Evolutionary conservation across 2,113 vertebrate species (phyloP).

Genomic region (Bujurquina vittata): DNA sequence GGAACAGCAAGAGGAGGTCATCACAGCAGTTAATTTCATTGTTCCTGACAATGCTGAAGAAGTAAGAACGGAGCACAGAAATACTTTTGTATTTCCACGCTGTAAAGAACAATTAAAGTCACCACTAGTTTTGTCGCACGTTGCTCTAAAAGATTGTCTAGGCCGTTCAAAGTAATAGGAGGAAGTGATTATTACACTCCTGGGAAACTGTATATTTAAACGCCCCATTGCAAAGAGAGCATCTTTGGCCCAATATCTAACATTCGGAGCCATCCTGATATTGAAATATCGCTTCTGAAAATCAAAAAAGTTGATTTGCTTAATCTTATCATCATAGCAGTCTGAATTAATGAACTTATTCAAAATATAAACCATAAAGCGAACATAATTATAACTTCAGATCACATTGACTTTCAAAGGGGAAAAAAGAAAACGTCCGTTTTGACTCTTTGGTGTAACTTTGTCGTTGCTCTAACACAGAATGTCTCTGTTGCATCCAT

Average conservation of each 20-base stretch:
- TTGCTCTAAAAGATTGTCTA: neutral
- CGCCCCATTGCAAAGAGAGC: neutral
- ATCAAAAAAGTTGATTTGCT: slow-evolving; percentile 24
- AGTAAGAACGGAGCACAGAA: neutral
- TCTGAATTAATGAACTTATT: slow-evolving; percentile 8
- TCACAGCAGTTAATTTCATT: slow-evolving; percentile 32
- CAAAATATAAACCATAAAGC: slow-evolving; percentile 11
- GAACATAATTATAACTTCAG: slow-evolving; percentile 17
- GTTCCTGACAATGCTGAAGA: neutral
- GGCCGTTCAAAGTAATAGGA: neutral
- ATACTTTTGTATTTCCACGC: neutral
- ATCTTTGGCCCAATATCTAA: slow-evolving; percentile 10
- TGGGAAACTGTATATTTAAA: neutral
- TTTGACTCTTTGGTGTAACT: neutral
- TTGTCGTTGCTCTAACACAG: neutral
- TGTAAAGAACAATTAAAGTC: neutral
- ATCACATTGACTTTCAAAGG: slow-evolving; percentile 29
- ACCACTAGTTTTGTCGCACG: neutral
- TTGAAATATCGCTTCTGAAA: slow-evolving; percentile 13
- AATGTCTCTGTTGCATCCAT: neutral
- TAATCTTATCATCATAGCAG: slow-evolving; percentile 47
- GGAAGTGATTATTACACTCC: neutral
- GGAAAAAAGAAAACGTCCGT: neutral
- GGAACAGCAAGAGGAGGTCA: slow-evolving; percentile 43
- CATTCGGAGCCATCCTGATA: neutral